Conservation (phyloP, 1,140 invertebrate genomes). For the Orius insidiosus region DNA sequence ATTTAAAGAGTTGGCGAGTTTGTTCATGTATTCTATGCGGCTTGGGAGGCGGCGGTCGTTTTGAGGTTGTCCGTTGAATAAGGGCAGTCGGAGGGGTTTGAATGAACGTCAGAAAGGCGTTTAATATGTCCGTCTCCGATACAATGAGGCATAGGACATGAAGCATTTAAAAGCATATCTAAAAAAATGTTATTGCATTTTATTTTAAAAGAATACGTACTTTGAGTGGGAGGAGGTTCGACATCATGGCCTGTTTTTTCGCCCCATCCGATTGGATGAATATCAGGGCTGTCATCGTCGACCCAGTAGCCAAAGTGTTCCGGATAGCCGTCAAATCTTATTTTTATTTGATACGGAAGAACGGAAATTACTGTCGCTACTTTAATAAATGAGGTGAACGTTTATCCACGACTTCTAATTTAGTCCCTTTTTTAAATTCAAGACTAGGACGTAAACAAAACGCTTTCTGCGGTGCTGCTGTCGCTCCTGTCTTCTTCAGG, state of each 20-base stretch:
- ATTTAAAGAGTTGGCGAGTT: too few relatives aligned
- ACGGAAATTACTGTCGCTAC: conserved; percentile 70
- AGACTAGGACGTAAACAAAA: conserved; percentile 62
- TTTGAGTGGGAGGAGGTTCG: conserved; percentile 45
- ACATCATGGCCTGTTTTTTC: conserved; percentile 69
- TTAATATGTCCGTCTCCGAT: conserved; percentile 59
- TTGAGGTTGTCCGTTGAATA: conserved; percentile 54
- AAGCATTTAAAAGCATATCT: neutral
- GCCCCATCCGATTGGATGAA: conserved; percentile 86
- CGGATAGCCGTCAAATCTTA: conserved; percentile 85
- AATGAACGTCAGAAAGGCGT: conserved; percentile 56
- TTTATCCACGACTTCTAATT: conserved; percentile 74
- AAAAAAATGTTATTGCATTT: neutral
- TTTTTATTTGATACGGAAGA: conserved; percentile 48
- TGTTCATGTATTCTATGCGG: conserved; percentile 4
- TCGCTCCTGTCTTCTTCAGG: conserved; percentile 53
- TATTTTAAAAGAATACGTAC: neutral
- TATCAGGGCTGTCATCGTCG: conserved; percentile 74
- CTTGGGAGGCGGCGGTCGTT: conserved; percentile 36
- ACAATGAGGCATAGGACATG: conserved; percentile 57
- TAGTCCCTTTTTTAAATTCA: conserved; percentile 59
- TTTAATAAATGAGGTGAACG: conserved; percentile 61
- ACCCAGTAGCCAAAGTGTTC: conserved; percentile 74
- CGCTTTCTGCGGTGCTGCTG: conserved; percentile 60
- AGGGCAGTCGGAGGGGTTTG: conserved; percentile 62